Percentiles rank a stretch among this genome's conserved stretches.
Evolutionary conservation across 2,888 invertebrate species (phyloP).

Genomic region (Thymelicus sylvestris): DNA sequence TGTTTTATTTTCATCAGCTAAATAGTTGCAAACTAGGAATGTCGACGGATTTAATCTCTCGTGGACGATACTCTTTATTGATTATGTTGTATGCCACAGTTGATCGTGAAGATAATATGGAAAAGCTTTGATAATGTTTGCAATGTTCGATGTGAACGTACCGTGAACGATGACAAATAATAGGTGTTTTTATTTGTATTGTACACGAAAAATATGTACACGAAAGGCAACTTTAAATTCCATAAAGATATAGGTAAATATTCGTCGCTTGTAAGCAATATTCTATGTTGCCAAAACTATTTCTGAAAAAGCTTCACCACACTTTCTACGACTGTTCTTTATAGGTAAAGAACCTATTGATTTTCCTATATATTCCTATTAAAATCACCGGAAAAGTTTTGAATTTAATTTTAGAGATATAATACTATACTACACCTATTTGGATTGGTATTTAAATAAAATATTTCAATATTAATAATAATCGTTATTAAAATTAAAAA

Average conservation of each 20-base stretch:
- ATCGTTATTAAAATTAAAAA: background rate
- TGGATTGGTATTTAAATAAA: background rate
- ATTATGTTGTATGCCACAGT: conserved; percentile 12
- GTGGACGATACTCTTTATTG: conserved; percentile 10
- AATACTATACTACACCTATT: conserved; percentile 29
- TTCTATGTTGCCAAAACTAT: conserved; percentile 46
- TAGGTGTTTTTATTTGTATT: conserved; percentile 45
- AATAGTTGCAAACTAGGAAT: background rate
- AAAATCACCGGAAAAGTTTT: conserved; percentile 57
- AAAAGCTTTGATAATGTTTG: conserved; percentile 56
- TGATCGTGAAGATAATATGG: conserved; percentile 46
- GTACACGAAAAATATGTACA: conserved; percentile 40
- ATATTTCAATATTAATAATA: background rate
- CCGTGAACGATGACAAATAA: conserved; percentile 37
- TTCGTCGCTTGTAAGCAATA: conserved; percentile 46
- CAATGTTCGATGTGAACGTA: conserved; percentile 51
- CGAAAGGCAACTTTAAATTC: conserved; percentile 39
- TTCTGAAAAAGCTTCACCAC: conserved; percentile 44
- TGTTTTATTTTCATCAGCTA: no score
- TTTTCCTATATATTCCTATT: conserved; percentile 46
- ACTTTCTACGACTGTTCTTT: conserved; percentile 51
- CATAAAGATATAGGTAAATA: conserved; percentile 18
- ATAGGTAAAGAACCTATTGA: conserved; percentile 41
- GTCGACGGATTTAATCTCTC: background rate
- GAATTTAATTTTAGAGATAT: background rate